These are phyloP conservation scores for Pollenia amentaria DNA, from an alignment of 2,888 invertebrate genomes.

Conservation along the genomic window DNA sequence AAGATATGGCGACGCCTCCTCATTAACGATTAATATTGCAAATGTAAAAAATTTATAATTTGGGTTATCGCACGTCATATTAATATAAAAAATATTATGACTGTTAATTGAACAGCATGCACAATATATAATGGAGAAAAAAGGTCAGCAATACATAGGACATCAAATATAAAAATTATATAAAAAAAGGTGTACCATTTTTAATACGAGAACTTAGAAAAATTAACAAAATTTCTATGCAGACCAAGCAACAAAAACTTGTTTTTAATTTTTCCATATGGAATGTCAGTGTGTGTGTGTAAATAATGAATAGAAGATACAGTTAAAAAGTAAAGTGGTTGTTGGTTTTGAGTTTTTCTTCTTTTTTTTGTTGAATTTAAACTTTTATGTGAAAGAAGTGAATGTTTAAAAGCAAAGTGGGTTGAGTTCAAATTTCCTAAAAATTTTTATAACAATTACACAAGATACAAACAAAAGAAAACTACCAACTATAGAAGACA, in stretches of 20 bases:
- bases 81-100: not conserved
- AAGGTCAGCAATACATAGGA: not conserved
- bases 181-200: slow-evolving; percentile 50
- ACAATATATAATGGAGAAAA: slow-evolving; percentile 30
- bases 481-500: slow-evolving; percentile 34
- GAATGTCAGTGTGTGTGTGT: not conserved
- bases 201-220: slow-evolving; percentile 38
- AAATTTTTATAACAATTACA: slow-evolving; percentile 30
- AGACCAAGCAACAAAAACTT: slow-evolving; percentile 53
- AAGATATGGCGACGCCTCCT: slow-evolving; percentile 39
- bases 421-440: slow-evolving; percentile 59
- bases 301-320: slow-evolving; percentile 14
- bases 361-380: slow-evolving; percentile 5
- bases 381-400: slow-evolving; percentile 39
- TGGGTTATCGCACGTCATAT: slow-evolving; percentile 33
- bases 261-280: slow-evolving; percentile 48
- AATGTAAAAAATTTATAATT: slow-evolving; percentile 35
- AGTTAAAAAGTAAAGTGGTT: slow-evolving; percentile 37
- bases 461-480: slow-evolving; percentile 37
- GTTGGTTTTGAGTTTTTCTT: slow-evolving; percentile 25
- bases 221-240: slow-evolving; percentile 50
- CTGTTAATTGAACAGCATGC: not conserved
- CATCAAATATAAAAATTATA: slow-evolving; percentile 6
- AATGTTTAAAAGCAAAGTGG: slow-evolving; percentile 54
- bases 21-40: slow-evolving; percentile 47